Evolutionary conservation across 2,888 invertebrate species (phyloP).

Genomic region (Drosophila affinis): DNA sequence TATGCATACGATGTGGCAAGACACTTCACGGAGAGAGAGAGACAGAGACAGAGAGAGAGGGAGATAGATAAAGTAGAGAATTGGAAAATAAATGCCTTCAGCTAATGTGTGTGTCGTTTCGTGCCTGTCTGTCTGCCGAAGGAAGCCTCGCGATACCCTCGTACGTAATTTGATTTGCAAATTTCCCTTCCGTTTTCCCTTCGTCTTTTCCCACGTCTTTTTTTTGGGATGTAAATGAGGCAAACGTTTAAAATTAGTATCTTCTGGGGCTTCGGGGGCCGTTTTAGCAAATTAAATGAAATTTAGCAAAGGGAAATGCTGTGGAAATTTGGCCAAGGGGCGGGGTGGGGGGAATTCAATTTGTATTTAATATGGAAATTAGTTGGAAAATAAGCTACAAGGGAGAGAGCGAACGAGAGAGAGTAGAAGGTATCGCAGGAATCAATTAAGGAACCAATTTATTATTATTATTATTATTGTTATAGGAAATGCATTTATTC

Average conservation of each 20-base stretch:
- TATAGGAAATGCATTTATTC: neutral
- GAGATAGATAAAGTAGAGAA: neutral
- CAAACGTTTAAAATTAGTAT: slow-evolving; percentile 21
- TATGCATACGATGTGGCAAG: slow-evolving; percentile 38
- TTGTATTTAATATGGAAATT: slow-evolving; percentile 9
- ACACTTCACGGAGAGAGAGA: neutral
- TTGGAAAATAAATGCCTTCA: neutral
- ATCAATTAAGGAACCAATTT: neutral
- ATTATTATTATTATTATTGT: neutral
- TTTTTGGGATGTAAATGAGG: slow-evolving; percentile 13
- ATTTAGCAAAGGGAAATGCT: neutral
- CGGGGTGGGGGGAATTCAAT: slow-evolving; percentile 16
- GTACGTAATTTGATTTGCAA: slow-evolving; percentile 36
- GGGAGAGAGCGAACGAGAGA: neutral
- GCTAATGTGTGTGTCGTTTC: slow-evolving; percentile 20
- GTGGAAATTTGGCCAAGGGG: neutral
- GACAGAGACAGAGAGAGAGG: neutral
- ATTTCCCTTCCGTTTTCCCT: slow-evolving; percentile 7
- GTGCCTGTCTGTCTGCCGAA: slow-evolving; percentile 6
- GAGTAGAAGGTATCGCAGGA: too few species aligned
- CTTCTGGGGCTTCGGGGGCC: neutral
- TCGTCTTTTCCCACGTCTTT: neutral
- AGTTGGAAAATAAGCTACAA: neutral
- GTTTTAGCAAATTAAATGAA: slow-evolving; percentile 13
- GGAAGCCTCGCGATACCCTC: slow-evolving; percentile 19